Evolutionary conservation across 2,113 vertebrate genomes (phyloP).

Genomic region (Neogobius melanostomus): DNA sequence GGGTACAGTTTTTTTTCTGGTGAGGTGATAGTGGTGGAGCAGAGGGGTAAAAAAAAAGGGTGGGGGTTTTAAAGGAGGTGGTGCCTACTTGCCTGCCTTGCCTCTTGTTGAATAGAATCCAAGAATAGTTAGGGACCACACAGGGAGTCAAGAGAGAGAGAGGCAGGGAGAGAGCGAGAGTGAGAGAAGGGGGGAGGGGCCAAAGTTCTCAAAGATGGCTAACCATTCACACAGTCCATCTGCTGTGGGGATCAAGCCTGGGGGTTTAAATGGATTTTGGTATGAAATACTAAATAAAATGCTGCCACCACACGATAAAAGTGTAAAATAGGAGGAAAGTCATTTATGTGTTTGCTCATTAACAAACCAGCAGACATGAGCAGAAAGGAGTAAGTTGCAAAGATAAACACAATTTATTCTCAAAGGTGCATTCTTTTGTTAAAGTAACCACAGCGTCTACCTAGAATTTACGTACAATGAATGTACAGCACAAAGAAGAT

Average conservation of each 20-base stretch:
- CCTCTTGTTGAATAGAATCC: conserved; percentile 94
- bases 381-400: neutral
- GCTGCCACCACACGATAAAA: conserved; percentile 66
- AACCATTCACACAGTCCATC: conserved; percentile 91
- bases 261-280: conserved; percentile 84
- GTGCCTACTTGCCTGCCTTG: conserved; percentile 73
- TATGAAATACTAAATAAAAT: conserved; percentile 85
- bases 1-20: conserved; percentile 79
- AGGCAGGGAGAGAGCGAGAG: conserved; percentile 21
- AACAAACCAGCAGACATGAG: conserved; percentile 12
- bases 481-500: neutral
- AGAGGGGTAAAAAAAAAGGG: conserved; percentile 50
- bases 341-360: conserved; percentile 10
- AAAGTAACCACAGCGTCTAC: neutral
- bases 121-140: conserved; percentile 97
- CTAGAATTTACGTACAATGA: neutral
- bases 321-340: conserved; percentile 60
- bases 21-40: conserved; percentile 65
- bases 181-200: conserved; percentile 63
- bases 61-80: conserved; percentile 64
- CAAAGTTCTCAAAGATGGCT: conserved; percentile 87
- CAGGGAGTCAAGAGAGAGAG: conserved; percentile 76
- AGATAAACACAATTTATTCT: conserved; percentile 5
- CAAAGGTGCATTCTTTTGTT: neutral
- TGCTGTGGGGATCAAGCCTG: conserved; percentile 88